Evolutionary conservation across 2,888 invertebrate genomes (phyloP), one percentile per base, ranked within the genome.

Genomic region (Scaptodrosophila latifasciaeformis): DNA sequence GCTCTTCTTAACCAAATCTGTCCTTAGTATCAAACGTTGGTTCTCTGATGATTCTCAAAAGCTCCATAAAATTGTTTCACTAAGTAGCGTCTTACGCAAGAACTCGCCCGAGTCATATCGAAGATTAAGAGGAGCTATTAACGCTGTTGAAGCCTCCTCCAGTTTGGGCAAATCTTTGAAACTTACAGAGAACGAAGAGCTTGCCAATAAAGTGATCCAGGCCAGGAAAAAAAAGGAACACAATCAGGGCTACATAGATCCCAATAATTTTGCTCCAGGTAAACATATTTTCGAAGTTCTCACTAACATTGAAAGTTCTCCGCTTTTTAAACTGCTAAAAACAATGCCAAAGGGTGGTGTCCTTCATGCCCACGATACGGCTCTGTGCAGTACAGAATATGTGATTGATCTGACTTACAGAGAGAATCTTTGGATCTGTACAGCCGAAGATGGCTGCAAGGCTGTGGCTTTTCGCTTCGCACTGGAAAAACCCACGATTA

Each of bases 311-410:
- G 86, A 88, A 5, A 62, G 86, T 0, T 92, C 93, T 0, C 87
- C 89, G 59, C 90, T 94, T 0, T 93, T 90, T 71, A 82, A 89
- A 58, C 87, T 93, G 5, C 89, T 95, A 9, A 87, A 88, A 58
- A 85, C 84, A 29, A 89, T 95, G 88, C 94, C 95, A 0, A 95
- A 95, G 85, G 94, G 93, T 4, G 91, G 89, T 0, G 89, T 90
- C 0, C 83, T 93, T 10, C 93, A 93, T 81, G 87, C 90, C 0
- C 93, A 93, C 74, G 90, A 92, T 57, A 89, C 90, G 59, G 91
- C 91, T 0, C 85, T 91, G 0, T 88, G 90, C 7, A 90, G 90
- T 6, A 86, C 89, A 0, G 90, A 92, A 55, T 93, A 88, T 62
- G 64, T 92, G 0, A 81, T 92, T 29, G 89, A 90, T 34, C 75